phyloP scores from a whole-genome alignment of 2,888 invertebrate species.

The Matsumyia berberina region DNA sequence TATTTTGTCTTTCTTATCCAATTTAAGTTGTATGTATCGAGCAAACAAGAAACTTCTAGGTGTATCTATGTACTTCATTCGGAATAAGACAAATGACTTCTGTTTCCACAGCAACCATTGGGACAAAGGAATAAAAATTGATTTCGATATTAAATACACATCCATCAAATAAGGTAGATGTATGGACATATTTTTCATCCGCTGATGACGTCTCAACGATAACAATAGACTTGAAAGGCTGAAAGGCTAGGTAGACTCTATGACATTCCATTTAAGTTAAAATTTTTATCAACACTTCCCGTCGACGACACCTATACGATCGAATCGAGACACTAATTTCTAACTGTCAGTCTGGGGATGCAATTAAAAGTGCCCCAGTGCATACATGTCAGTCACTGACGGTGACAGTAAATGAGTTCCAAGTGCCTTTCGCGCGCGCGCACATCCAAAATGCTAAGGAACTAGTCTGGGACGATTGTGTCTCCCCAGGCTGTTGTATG shows the following conservation, averaged over 20 bases:
- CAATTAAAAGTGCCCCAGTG: conserved; percentile 43
- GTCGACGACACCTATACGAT: background rate
- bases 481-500: conserved; percentile 25
- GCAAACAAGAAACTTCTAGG: background rate
- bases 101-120: conserved; percentile 17
- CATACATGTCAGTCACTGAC: conserved; percentile 36
- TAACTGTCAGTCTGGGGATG: conserved; percentile 12
- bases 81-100: conserved; percentile 46
- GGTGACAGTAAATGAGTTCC: conserved; percentile 42
- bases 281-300: too few species aligned
- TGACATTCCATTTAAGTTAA: background rate
- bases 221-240: conserved; percentile 26
- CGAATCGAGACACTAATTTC: background rate
- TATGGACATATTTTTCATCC: conserved; percentile 15
- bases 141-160: conserved; percentile 27
- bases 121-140: conserved; percentile 7
- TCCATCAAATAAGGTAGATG: conserved; percentile 24
- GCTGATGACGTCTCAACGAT: conserved; percentile 26
- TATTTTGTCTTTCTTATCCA: conserved; percentile 4
- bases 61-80: conserved; percentile 3
- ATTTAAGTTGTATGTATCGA: conserved; percentile 1
- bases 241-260: conserved; percentile 3
- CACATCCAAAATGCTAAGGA: conserved; percentile 49
- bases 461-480: conserved; percentile 27
- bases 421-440: conserved; percentile 49